Evolutionary conservation across 2,888 invertebrate genomes (phyloP).

Genomic region (Cataglyphis albicans): DNA sequence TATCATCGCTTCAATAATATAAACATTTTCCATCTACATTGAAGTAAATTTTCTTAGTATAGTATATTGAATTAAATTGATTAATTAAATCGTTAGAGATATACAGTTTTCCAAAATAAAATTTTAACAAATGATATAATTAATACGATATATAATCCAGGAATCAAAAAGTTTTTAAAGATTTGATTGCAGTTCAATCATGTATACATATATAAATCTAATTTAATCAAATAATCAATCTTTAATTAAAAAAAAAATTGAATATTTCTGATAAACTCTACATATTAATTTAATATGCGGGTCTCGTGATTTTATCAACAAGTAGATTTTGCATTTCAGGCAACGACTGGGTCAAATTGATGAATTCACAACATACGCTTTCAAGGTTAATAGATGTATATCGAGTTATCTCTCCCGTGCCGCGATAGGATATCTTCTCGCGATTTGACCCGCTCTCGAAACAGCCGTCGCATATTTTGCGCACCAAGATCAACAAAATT

Average conservation of each 20-base stretch:
- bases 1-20: neutral
- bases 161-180: neutral
- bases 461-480: constrained; percentile 32
- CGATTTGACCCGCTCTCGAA: constrained; percentile 35
- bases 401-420: constrained; percentile 39
- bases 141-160: neutral
- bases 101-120: neutral
- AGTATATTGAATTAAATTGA: neutral
- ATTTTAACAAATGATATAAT: neutral
- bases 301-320: neutral
- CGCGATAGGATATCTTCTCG: constrained; percentile 44
- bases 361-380: constrained; percentile 3
- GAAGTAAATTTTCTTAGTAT: neutral
- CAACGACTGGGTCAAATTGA: constrained; percentile 18
- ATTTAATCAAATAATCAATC: neutral
- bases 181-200: neutral
- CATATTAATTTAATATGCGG: neutral
- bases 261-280: neutral
- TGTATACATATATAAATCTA: neutral
- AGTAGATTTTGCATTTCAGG: constrained; percentile 19
- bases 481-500: constrained; percentile 18
- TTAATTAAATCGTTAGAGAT: neutral
- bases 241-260: neutral
- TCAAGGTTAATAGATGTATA: constrained; percentile 52
- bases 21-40: neutral